A percentile compares a stretch with the other conserved stretches of the same genome.
phyloP scores from a whole-genome alignment of 2,888 invertebrate species.

The Lochmaea crataegi region DNA sequence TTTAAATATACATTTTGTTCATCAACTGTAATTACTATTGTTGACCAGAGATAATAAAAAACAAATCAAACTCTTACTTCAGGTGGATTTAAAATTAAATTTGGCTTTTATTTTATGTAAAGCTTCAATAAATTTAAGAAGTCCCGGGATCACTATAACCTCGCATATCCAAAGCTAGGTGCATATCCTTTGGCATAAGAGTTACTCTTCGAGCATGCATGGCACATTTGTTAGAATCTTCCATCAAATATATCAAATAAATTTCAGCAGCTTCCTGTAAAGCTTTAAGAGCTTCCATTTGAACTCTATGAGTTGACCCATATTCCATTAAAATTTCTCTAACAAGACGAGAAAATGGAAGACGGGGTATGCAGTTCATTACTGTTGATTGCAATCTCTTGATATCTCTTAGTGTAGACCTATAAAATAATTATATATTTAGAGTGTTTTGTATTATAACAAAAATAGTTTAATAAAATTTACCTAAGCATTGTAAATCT shows the following conservation, averaged over 20 bases:
- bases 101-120: too few species aligned
- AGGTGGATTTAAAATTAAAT: too few species aligned
- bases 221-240: constrained; percentile 65
- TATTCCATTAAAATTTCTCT: constrained; percentile 62
- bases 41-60: too few species aligned
- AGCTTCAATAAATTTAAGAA: neutral
- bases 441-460: too few species aligned
- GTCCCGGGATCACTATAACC: constrained; percentile 48
- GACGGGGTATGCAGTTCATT: constrained; percentile 62
- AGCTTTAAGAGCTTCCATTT: constrained; percentile 63
- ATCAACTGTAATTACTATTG: too few species aligned
- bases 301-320: constrained; percentile 55
- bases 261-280: constrained; percentile 67
- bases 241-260: constrained; percentile 66
- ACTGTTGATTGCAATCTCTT: constrained; percentile 54
- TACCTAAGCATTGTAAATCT: neutral
- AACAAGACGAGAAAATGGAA: constrained; percentile 65
- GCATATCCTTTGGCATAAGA: constrained; percentile 64
- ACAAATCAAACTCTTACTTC: too few species aligned
- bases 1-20: too few species aligned
- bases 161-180: constrained; percentile 63
- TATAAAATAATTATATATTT: constrained; percentile 5
- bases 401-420: constrained; percentile 53
- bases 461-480: too few species aligned
- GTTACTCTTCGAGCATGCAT: constrained; percentile 66